phyloP scores from a whole-genome alignment of 1,140 invertebrate species.

The Aphelenchoides fujianensis region DNA sequence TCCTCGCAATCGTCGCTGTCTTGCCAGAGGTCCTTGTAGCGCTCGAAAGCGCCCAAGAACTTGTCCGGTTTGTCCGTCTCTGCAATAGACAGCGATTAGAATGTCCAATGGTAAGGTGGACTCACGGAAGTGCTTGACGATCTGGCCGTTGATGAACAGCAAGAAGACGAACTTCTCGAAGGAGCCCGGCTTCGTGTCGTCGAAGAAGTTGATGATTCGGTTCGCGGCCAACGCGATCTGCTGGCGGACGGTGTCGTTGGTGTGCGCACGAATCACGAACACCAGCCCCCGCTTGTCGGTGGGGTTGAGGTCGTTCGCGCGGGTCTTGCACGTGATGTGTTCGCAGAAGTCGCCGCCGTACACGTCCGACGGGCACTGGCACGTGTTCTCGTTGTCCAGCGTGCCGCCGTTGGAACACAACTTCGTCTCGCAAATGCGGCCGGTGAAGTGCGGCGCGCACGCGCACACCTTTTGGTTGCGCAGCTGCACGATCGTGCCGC shows the following conservation, averaged over 20 bases:
- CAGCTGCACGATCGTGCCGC: background rate
- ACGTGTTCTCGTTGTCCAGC: background rate
- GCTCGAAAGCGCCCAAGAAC: background rate
- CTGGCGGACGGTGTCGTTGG: background rate
- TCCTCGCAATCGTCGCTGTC: background rate
- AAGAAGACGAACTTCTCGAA: background rate
- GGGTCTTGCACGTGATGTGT: constrained; percentile 4
- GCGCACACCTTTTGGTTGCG: background rate
- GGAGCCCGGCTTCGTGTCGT: background rate
- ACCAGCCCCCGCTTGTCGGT: background rate
- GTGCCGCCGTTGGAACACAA: background rate
- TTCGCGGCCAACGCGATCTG: background rate
- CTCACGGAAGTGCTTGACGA: background rate
- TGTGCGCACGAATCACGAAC: constrained; percentile 5
- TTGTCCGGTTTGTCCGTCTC: no score
- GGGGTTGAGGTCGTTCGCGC: background rate
- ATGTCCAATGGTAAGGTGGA: no score
- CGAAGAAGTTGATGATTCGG: constrained; percentile 12
- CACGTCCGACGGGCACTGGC: background rate
- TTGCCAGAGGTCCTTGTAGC: background rate
- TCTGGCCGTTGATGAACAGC: constrained; percentile 13
- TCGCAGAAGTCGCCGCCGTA: constrained; percentile 5
- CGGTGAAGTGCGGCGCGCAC: constrained; percentile 4
- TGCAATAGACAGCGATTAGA: no score
- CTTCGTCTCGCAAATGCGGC: background rate